Conservation (phyloP, 2,113 vertebrate genomes). For the Hyperopisus bebe region DNA sequence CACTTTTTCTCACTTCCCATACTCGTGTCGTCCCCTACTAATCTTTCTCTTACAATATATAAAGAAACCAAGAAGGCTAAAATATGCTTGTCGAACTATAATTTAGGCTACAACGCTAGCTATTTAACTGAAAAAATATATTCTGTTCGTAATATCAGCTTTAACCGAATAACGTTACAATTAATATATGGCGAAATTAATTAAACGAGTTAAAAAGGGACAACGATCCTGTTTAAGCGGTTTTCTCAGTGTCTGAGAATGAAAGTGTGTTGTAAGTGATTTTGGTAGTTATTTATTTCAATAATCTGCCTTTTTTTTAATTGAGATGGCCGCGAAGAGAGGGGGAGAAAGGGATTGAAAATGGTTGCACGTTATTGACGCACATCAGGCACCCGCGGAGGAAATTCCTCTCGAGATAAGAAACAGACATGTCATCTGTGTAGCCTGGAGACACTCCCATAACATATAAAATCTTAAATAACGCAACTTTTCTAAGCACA, state of each 20-base stretch:
- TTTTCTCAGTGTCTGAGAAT: slow-evolving; percentile 38
- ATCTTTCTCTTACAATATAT: slow-evolving; percentile 69
- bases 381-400: slow-evolving; percentile 60
- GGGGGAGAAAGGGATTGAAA: slow-evolving; percentile 61
- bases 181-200: slow-evolving; percentile 10
- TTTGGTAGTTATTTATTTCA: slow-evolving; percentile 65
- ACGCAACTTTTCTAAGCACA: background rate
- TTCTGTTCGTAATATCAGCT: background rate
- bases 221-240: slow-evolving; percentile 31
- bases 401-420: slow-evolving; percentile 64
- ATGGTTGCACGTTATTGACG: slow-evolving; percentile 71
- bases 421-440: slow-evolving; percentile 61
- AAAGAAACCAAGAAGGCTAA: slow-evolving; percentile 61
- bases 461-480: slow-evolving; percentile 12
- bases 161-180: background rate
- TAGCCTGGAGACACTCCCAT: slow-evolving; percentile 50
- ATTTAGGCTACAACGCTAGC: background rate
- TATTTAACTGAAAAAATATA: background rate
- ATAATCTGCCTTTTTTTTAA: slow-evolving; percentile 60
- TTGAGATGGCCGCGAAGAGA: slow-evolving; percentile 70
- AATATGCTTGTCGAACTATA: background rate
- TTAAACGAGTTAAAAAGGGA: background rate
- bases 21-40: slow-evolving; percentile 56
- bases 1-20: slow-evolving; percentile 56
- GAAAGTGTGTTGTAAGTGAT: slow-evolving; percentile 49